Evolutionary conservation across 2,797 vertebrate species (phyloP).

Genomic region (Lagodon rhomboides): DNA sequence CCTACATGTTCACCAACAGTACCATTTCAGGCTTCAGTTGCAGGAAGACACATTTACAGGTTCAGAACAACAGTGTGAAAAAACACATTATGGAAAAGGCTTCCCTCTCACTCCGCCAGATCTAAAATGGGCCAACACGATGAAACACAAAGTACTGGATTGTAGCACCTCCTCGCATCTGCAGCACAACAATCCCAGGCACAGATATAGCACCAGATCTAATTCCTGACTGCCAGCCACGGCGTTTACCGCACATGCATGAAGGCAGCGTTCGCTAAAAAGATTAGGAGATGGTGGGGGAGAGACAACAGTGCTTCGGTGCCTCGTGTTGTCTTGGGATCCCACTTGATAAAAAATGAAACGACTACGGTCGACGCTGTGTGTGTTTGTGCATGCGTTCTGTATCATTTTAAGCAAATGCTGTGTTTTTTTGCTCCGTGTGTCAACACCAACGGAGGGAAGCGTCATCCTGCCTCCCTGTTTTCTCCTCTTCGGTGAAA

Average conservation of each 20-base stretch:
- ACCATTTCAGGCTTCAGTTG: neutral
- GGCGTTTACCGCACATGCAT: conserved; percentile 37
- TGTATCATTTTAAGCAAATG: conserved; percentile 5
- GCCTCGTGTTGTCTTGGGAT: conserved; percentile 38
- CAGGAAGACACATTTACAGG: neutral
- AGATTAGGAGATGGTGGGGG: conserved; percentile 26
- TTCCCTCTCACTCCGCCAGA: conserved; percentile 37
- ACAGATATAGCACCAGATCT: conserved; percentile 50
- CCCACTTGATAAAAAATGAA: conserved; percentile 41
- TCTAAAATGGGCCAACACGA: conserved; percentile 50
- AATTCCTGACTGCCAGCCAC: conserved; percentile 49
- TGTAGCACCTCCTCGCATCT: conserved; percentile 61
- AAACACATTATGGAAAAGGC: conserved; percentile 28
- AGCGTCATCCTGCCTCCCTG: conserved; percentile 3
- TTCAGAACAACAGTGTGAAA: conserved; percentile 11
- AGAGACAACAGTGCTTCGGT: conserved; percentile 10
- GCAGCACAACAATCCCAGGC: conserved; percentile 33
- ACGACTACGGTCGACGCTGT: conserved; percentile 7
- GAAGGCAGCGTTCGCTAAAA: conserved; percentile 34
- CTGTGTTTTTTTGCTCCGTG: neutral
- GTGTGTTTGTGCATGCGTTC: conserved; percentile 22
- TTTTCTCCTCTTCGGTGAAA: conserved; percentile 1
- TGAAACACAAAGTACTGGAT: conserved; percentile 50
- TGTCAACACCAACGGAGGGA: conserved; percentile 11
- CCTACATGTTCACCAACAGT: neutral